Evolutionary conservation across 2,797 vertebrate genomes (phyloP).

Genomic region (Gymnothorax javanicus): DNA sequence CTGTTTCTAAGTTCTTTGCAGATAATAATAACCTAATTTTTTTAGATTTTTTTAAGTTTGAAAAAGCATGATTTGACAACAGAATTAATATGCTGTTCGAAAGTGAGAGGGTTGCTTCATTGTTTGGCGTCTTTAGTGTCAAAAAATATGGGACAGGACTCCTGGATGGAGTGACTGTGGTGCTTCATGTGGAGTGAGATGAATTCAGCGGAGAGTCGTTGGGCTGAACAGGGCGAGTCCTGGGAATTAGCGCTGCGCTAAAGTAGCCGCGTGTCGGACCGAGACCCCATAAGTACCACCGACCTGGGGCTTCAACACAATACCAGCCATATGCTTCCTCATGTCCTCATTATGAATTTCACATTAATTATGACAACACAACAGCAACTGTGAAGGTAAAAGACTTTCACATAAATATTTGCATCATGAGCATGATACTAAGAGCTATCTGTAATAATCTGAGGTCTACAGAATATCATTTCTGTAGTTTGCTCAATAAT

Average conservation of each 20-base stretch:
- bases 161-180: no score
- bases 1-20: no score
- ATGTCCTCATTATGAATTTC: neutral
- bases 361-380: neutral
- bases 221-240: neutral
- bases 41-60: no score
- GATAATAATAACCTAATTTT: no score
- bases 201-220: neutral
- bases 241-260: neutral
- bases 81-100: no score
- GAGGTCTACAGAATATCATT: neutral
- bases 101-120: no score
- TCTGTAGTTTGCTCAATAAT: neutral
- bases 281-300: neutral
- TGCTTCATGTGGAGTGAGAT: neutral
- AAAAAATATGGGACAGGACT: no score
- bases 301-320: slow-evolving; percentile 10
- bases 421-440: neutral
- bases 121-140: no score
- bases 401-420: neutral
- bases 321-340: slow-evolving; percentile 24
- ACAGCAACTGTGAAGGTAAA: neutral
- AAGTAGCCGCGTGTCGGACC: neutral
- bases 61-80: no score
- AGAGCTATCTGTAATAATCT: neutral